A percentile compares a stretch with the other conserved stretches of the same genome.
Conservation (phyloP, 2,888 invertebrate genomes). For the Drosophila rellima region DNA sequence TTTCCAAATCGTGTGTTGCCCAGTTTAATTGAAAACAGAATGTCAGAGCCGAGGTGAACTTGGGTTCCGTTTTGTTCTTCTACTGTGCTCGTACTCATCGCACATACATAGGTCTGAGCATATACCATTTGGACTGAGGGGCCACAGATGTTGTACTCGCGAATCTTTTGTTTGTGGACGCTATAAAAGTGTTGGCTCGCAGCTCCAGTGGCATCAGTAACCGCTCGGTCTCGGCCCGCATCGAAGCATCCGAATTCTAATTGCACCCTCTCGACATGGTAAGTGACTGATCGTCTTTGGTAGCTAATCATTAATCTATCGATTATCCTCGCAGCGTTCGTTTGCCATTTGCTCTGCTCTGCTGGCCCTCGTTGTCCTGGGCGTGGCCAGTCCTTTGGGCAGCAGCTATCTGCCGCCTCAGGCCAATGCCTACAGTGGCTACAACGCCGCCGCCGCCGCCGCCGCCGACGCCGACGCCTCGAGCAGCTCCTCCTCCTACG, state of each 20-base stretch:
- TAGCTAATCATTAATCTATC: background rate
- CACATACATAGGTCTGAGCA: background rate
- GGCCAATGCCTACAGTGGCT: constrained; percentile 53
- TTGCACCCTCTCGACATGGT: constrained; percentile 52
- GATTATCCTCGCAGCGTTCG: constrained; percentile 39
- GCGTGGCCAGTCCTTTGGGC: constrained; percentile 56
- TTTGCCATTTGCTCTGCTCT: constrained; percentile 39
- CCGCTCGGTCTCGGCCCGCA: constrained; percentile 42
- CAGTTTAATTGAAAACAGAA: constrained; percentile 40
- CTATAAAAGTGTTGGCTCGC: constrained; percentile 68
- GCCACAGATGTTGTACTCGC: constrained; percentile 43
- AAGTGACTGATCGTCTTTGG: constrained; percentile 23
- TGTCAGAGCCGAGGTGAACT: constrained; percentile 9
- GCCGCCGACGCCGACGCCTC: constrained; percentile 40
- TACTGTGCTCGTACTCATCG: constrained; percentile 17
- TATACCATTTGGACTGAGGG: constrained; percentile 17
- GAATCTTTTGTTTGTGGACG: constrained; percentile 53
- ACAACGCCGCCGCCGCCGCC: constrained; percentile 48
- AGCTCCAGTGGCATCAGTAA: constrained; percentile 62
- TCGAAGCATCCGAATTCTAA: constrained; percentile 32
- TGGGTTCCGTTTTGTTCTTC: constrained; percentile 51
- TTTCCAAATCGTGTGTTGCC: constrained; percentile 26
- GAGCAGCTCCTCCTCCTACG: constrained; percentile 27
- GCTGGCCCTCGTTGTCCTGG: constrained; percentile 49
- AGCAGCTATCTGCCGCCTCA: constrained; percentile 68